A percentile compares a stretch with the other conserved stretches of the same genome.
Evolutionary conservation across 2,113 vertebrate genomes (phyloP).

Genomic region (Suncus etruscus): DNA sequence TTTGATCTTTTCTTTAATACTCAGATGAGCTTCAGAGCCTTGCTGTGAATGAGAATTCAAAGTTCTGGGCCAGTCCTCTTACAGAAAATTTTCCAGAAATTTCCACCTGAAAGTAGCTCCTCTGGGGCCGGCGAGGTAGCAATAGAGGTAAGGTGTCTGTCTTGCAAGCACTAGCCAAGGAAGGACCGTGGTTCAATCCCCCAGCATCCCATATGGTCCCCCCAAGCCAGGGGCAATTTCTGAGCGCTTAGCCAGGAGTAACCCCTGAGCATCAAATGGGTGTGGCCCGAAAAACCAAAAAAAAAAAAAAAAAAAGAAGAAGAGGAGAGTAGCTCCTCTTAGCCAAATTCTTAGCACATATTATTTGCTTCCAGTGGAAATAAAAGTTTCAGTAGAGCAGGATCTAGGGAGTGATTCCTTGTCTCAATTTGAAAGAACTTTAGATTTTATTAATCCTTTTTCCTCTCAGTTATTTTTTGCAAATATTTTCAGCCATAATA

Average conservation of each 20-base stretch:
- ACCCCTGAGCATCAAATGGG: too few species aligned
- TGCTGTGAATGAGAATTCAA: neutral
- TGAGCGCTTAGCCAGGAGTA: too few species aligned
- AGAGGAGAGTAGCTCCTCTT: neutral
- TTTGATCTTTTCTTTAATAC: neutral
- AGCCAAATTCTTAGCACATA: neutral
- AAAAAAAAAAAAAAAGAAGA: too few species aligned
- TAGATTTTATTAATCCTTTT: neutral
- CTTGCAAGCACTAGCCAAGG: too few species aligned
- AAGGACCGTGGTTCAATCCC: too few species aligned
- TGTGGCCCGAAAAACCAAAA: too few species aligned
- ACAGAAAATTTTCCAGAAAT: neutral
- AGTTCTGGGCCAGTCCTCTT: neutral
- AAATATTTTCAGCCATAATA: constrained; percentile 21
- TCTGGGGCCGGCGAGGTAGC: too few species aligned
- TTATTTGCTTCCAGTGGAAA: neutral
- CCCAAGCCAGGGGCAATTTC: too few species aligned
- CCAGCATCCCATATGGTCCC: too few species aligned
- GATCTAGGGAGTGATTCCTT: neutral
- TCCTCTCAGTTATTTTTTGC: neutral
- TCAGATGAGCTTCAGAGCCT: neutral
- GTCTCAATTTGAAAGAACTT: neutral
- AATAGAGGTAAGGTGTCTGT: too few species aligned
- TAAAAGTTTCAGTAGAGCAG: neutral
- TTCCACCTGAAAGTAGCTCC: neutral